A percentile compares a stretch with the other conserved stretches of the same genome.
These are phyloP conservation scores for Selene dorsalis DNA, from an alignment of 2,797 vertebrate species.

Conservation along the genomic window DNA sequence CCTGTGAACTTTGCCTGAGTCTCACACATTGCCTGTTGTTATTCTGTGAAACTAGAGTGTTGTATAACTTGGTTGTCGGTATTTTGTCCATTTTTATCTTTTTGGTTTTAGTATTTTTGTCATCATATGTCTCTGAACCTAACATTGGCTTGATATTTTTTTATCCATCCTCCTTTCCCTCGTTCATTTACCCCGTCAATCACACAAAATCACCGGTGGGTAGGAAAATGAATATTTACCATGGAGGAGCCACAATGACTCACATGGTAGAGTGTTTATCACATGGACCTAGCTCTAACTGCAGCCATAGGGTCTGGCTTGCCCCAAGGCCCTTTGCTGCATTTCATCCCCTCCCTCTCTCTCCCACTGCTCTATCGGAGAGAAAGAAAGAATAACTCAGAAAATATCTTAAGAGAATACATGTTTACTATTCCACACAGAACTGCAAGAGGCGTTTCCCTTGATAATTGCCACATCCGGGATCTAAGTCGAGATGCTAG, in stretches of 20 bases:
- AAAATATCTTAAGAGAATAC: neutral
- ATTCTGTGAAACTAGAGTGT: neutral
- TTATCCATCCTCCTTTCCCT: neutral
- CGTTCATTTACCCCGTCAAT: neutral
- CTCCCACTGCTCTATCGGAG: too few species aligned
- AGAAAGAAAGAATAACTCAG: too few species aligned
- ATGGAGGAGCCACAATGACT: too few species aligned
- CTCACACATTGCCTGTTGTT: neutral
- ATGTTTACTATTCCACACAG: neutral
- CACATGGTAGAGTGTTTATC: too few species aligned
- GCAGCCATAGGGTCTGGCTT: too few species aligned
- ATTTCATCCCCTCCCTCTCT: too few species aligned
- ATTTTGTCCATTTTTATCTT: neutral
- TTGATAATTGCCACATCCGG: neutral
- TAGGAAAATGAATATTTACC: neutral
- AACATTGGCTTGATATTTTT: neutral
- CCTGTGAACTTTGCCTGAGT: neutral
- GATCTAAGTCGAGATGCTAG: neutral
- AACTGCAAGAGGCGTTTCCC: neutral
- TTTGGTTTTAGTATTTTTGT: neutral
- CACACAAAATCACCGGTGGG: rapidly evolving
- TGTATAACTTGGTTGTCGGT: neutral
- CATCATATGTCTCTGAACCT: neutral
- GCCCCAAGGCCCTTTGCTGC: too few species aligned
- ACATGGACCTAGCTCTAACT: too few species aligned